phyloP scores from a whole-genome alignment of 2,113 vertebrate genomes.

The Delphinus delphis region DNA sequence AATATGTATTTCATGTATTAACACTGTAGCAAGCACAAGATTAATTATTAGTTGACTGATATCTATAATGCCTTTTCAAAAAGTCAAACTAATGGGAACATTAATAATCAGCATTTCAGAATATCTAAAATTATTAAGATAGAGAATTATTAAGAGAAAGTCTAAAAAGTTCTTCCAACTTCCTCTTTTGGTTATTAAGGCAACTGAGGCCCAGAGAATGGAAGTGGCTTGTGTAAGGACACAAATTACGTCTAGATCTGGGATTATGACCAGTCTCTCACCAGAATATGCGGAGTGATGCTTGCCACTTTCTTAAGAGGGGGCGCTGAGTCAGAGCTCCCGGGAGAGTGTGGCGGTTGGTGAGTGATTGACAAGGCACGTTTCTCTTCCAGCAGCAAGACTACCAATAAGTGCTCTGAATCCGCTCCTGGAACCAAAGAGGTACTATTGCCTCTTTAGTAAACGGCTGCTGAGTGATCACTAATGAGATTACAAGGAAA shows the following conservation, averaged over 20 bases:
- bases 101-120: constrained; percentile 59
- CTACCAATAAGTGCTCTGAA: neutral
- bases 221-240: neutral
- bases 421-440: neutral
- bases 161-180: neutral
- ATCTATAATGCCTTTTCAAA: constrained; percentile 34
- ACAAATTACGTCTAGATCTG: neutral
- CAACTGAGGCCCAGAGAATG: neutral
- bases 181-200: neutral
- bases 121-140: constrained; percentile 10
- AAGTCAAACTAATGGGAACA: constrained; percentile 49
- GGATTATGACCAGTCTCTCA: neutral
- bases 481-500: neutral
- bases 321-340: neutral
- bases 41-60: constrained; percentile 64
- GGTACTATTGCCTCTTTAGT: neutral
- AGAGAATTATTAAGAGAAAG: too few species aligned
- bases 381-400: neutral
- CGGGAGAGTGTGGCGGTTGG: fast-evolving
- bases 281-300: neutral
- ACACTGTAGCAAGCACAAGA: constrained; percentile 16
- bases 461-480: neutral
- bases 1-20: constrained; percentile 49
- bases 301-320: neutral
- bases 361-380: neutral